A percentile compares a stretch with the other conserved stretches of the same genome.
Conservation (phyloP, 2,797 vertebrate genomes). For the Sardinella longiceps region DNA sequence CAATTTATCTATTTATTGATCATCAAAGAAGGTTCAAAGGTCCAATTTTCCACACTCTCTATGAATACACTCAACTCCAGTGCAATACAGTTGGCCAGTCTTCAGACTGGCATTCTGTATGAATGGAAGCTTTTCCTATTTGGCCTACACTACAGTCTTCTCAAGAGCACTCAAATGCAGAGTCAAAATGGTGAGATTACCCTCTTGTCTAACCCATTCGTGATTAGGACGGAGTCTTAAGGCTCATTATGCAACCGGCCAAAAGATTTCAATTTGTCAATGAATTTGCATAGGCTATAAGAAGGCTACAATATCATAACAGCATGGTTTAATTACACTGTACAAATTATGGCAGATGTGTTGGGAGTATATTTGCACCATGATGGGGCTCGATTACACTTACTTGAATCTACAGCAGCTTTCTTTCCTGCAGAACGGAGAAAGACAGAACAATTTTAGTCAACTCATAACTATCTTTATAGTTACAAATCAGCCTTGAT, state of each 20-base stretch:
- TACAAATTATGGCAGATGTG: background rate
- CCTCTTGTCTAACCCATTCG: background rate
- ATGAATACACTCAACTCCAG: background rate
- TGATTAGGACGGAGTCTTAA: background rate
- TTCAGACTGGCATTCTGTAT: background rate
- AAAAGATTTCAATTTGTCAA: background rate
- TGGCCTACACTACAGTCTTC: background rate
- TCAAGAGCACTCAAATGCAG: conserved; percentile 19
- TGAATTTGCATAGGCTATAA: background rate
- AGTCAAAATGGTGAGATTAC: background rate
- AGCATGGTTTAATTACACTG: background rate
- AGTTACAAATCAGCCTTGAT: too few species aligned
- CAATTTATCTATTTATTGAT: too few species aligned
- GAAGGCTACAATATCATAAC: background rate
- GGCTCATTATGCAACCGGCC: background rate
- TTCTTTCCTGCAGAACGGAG: conserved; percentile 70
- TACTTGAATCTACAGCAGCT: conserved; percentile 73
- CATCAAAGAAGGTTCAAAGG: background rate
- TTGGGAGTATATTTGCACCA: background rate
- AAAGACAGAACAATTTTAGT: conserved; percentile 5
- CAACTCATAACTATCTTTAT: too few species aligned
- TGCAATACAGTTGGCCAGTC: background rate
- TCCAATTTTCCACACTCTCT: background rate
- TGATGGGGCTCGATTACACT: conserved; percentile 54
- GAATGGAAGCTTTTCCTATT: background rate